Evolutionary conservation across 2,888 invertebrate species (phyloP).

Genomic region (Ephialtes manifestator): DNA sequence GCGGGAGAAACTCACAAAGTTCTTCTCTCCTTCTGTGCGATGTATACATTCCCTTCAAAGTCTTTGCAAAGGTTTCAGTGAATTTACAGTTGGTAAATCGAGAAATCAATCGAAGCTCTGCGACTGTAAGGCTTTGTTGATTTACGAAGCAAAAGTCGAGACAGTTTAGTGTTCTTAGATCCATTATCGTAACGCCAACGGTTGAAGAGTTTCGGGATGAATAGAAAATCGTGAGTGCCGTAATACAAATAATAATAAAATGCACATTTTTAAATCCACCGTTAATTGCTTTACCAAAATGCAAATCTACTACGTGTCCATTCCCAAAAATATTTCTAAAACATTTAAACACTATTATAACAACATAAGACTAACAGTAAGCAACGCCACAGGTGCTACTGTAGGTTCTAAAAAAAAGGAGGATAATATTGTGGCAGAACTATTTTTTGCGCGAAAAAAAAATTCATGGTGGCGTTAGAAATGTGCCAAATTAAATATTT

Average conservation of each 20-base stretch:
- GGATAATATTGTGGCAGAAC: no score
- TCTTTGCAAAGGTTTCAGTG: conserved; percentile 27
- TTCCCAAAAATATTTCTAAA: no score
- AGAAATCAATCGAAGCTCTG: conserved; percentile 3
- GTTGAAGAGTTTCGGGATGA: conserved; percentile 42
- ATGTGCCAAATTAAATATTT: not conserved
- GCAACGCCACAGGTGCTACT: no score
- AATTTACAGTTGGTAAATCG: conserved; percentile 28
- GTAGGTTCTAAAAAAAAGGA: no score
- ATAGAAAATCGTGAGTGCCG: conserved; percentile 69
- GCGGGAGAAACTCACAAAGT: conserved; percentile 57
- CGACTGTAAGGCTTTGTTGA: not conserved
- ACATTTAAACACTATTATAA: no score
- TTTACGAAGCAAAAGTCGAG: not conserved
- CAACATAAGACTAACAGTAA: no score
- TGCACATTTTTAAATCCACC: not conserved
- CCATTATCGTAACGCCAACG: not conserved
- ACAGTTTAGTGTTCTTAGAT: not conserved
- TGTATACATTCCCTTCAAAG: conserved; percentile 6
- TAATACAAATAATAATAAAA: not conserved
- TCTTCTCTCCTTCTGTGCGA: not conserved
- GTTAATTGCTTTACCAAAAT: not conserved
- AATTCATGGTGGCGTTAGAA: not conserved
- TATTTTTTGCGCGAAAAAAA: no score
- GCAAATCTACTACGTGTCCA: no score